These are phyloP conservation scores for Sander vitreus DNA, from an alignment of 2,113 vertebrate genomes.

Conservation along the genomic window DNA sequence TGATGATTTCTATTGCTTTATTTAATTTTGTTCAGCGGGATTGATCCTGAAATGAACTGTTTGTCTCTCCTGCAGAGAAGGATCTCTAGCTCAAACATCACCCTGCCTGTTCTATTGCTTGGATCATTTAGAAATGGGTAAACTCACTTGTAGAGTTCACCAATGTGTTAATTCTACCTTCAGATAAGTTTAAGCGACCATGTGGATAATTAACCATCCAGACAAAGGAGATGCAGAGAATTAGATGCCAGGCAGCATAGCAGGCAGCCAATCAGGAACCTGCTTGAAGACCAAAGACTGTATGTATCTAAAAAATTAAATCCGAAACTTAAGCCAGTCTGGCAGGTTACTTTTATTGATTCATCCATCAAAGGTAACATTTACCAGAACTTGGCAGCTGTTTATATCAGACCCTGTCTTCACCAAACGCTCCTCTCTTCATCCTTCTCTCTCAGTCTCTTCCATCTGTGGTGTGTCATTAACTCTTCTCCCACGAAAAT, in stretches of 20 bases:
- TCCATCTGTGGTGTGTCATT: slow-evolving; percentile 56
- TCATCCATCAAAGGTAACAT: slow-evolving; percentile 44
- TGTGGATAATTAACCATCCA: not conserved
- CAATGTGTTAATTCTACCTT: not conserved
- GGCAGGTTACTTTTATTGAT: slow-evolving; percentile 45
- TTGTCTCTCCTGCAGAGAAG: not conserved
- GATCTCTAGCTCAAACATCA: not conserved
- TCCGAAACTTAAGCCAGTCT: slow-evolving; percentile 17
- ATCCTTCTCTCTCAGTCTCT: not conserved
- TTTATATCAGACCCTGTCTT: slow-evolving; percentile 50
- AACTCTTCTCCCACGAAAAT: slow-evolving; percentile 36
- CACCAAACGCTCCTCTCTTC: slow-evolving; percentile 3
- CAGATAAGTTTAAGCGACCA: not conserved
- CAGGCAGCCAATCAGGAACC: slow-evolving; percentile 33
- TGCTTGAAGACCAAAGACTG: slow-evolving; percentile 31
- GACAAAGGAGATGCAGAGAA: not conserved
- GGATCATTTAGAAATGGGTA: not conserved
- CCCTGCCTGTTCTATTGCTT: too few species aligned
- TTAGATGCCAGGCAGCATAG: not conserved
- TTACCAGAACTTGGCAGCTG: slow-evolving; percentile 43
- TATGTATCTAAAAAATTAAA: slow-evolving; percentile 7
- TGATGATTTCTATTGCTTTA: slow-evolving; percentile 12
- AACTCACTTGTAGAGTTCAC: not conserved
- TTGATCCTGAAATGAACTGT: slow-evolving; percentile 22
- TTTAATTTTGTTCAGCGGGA: slow-evolving; percentile 3